Evolutionary conservation across 2,113 vertebrate genomes (phyloP).

Genomic region (Copsychus sechellarum): DNA sequence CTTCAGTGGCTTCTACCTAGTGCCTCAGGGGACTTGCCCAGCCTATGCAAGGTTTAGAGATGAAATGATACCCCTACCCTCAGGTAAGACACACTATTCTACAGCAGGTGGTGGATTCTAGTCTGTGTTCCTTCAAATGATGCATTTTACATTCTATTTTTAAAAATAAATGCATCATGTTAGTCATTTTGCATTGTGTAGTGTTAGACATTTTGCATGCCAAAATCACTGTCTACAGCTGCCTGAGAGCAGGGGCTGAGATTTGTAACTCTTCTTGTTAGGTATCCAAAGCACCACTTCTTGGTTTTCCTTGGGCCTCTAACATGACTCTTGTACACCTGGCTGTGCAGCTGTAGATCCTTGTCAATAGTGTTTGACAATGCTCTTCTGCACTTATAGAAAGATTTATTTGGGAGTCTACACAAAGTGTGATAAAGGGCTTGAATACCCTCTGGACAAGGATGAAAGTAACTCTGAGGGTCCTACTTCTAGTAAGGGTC

Average conservation of each 20-base stretch:
- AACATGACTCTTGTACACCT: not conserved
- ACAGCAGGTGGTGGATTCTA: not conserved
- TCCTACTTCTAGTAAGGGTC: accelerated
- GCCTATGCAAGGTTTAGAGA: not conserved
- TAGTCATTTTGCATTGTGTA: not conserved
- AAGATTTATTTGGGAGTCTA: not conserved
- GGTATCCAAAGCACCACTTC: not conserved
- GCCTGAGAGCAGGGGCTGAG: not conserved
- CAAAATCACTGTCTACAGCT: not conserved
- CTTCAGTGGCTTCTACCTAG: not conserved
- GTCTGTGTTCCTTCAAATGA: not conserved
- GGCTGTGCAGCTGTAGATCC: not conserved
- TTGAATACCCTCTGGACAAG: not conserved
- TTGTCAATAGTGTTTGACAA: not conserved
- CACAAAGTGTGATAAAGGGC: not conserved
- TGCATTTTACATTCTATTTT: not conserved
- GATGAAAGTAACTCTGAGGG: not conserved
- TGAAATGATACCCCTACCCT: not conserved
- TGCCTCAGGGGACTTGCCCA: not conserved
- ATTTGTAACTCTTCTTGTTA: not conserved
- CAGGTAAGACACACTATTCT: not conserved
- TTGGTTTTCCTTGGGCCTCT: not conserved
- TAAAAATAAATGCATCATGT: not conserved
- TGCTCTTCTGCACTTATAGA: not conserved
- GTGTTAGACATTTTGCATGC: not conserved